Conservation (phyloP, 2,888 invertebrate species). For the Philaethria dido region DNA sequence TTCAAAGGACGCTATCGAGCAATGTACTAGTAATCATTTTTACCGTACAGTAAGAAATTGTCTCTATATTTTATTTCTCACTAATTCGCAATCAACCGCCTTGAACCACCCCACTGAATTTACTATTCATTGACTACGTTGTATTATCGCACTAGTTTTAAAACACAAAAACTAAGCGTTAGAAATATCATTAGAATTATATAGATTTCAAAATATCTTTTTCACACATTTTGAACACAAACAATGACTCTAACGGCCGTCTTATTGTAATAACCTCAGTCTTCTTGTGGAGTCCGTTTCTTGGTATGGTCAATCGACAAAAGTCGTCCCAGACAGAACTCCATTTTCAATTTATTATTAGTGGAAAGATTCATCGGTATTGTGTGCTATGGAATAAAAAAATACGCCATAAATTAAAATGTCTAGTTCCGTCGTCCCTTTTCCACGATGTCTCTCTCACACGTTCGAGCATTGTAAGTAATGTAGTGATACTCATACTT, state of each 20-base stretch:
- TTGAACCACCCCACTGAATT: conserved; percentile 60
- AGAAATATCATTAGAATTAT: conserved; percentile 65
- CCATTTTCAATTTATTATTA: conserved; percentile 81
- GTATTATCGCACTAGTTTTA: conserved; percentile 60
- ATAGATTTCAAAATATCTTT: conserved; percentile 66
- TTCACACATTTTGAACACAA: conserved; percentile 66
- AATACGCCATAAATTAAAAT: conserved; percentile 81
- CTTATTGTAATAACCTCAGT: conserved; percentile 60
- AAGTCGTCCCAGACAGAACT: conserved; percentile 67
- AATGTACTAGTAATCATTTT: conserved; percentile 24
- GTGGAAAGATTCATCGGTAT: conserved; percentile 79
- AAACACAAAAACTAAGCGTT: conserved; percentile 57
- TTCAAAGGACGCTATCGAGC: neutral
- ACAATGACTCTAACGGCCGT: conserved; percentile 66
- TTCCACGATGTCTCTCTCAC: conserved; percentile 63
- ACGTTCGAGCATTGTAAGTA: conserved; percentile 64
- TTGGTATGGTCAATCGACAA: conserved; percentile 69
- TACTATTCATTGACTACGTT: conserved; percentile 49
- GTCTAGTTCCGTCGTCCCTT: conserved; percentile 67
- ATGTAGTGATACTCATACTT: conserved; percentile 77
- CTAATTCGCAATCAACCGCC: conserved; percentile 72
- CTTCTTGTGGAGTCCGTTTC: conserved; percentile 82
- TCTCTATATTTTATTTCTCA: conserved; percentile 66
- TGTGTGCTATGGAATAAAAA: conserved; percentile 68
- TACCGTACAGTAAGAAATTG: conserved; percentile 54